phyloP scores from a whole-genome alignment of 2,113 vertebrate genomes.

The Elephas maximus region DNA sequence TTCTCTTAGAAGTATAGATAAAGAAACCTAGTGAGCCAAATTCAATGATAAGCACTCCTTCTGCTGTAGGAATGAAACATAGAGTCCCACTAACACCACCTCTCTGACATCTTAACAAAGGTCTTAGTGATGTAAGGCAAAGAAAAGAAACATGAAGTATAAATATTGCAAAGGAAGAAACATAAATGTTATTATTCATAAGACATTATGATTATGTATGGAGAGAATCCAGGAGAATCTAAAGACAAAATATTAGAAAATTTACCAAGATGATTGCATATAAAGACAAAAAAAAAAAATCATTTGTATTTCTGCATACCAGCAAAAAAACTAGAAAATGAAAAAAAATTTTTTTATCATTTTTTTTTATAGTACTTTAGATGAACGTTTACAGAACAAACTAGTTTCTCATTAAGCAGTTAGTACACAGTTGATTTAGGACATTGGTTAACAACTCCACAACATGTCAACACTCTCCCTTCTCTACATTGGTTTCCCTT shows the following conservation, averaged over 20 bases:
- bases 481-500: no score
- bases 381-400: no score
- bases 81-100: background rate
- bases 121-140: background rate
- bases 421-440: no score
- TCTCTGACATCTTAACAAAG: background rate
- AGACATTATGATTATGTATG: background rate
- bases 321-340: background rate
- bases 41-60: background rate
- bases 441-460: no score
- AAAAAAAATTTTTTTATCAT: no score
- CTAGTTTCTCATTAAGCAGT: no score
- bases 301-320: background rate
- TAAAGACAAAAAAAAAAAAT: background rate
- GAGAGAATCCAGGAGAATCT: background rate
- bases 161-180: background rate
- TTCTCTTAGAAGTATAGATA: background rate
- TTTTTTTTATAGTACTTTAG: no score
- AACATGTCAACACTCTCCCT: no score
- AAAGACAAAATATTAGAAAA: background rate
- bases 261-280: background rate
- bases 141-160: background rate
- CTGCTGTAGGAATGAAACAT: background rate
- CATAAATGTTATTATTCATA: background rate
- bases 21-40: background rate